These are phyloP conservation scores for Menura novaehollandiae DNA, from an alignment of 2,113 vertebrate genomes.

Conservation along the genomic window DNA sequence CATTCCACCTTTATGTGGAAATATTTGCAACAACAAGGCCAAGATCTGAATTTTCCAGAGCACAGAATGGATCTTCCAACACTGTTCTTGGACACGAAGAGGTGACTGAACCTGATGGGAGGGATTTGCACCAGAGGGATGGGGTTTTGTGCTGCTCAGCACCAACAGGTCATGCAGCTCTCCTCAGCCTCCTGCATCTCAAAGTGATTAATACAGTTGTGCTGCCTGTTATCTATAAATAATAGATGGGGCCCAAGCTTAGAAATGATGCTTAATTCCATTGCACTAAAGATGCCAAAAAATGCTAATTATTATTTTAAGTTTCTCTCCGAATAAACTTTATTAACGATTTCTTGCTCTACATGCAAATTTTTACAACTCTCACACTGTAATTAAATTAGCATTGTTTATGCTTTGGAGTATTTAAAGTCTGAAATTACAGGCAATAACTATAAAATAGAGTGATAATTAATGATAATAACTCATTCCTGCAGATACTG, in stretches of 20 bases:
- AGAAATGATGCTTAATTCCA: not conserved
- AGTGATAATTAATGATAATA: constrained; percentile 76
- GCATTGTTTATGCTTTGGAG: constrained; percentile 68
- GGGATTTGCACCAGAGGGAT: not conserved
- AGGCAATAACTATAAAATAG: constrained; percentile 74
- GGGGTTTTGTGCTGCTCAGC: not conserved
- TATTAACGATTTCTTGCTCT: constrained; percentile 56
- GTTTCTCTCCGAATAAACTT: constrained; percentile 57
- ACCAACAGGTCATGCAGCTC: not conserved
- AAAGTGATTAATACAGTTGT: not conserved
- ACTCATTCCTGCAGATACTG: constrained; percentile 65
- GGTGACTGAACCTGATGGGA: not conserved
- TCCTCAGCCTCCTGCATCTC: not conserved
- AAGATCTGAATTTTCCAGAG: not conserved
- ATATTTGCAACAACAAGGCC: not conserved
- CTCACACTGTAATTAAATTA: constrained; percentile 70
- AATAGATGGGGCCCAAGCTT: not conserved
- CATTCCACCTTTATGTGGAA: not conserved
- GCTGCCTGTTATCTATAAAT: not conserved
- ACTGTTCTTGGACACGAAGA: not conserved
- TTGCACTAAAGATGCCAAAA: not conserved
- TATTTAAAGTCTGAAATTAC: constrained; percentile 76
- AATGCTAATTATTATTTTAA: constrained; percentile 53
- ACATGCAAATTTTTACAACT: constrained; percentile 45
- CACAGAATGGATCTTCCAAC: not conserved